phyloP scores from a whole-genome alignment of 2,113 vertebrate genomes.

The Daubentonia madagascariensis region DNA sequence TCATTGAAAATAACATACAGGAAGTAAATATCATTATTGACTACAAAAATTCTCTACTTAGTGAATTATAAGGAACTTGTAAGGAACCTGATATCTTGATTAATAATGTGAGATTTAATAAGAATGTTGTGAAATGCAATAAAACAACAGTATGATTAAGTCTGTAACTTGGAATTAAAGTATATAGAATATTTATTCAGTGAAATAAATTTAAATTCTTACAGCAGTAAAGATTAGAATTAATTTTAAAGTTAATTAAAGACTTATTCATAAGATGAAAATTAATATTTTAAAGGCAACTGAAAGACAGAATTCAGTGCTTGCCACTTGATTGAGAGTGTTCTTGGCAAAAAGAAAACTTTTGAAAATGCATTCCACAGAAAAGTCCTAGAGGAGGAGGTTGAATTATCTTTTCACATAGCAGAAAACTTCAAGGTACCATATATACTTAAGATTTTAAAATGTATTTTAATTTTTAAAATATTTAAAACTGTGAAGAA shows the following conservation, averaged over 20 bases:
- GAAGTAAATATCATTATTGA: background rate
- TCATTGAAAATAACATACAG: background rate
- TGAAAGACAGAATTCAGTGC: background rate
- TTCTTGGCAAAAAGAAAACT: background rate
- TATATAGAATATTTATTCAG: background rate
- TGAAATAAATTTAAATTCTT: background rate
- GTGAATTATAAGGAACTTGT: background rate
- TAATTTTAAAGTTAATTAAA: background rate
- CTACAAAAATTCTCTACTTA: background rate
- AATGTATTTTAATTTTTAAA: background rate
- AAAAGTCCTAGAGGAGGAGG: background rate
- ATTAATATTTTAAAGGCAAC: background rate
- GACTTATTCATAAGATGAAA: background rate
- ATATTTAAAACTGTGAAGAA: background rate
- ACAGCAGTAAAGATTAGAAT: background rate
- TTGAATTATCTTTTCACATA: background rate
- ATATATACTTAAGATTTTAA: background rate
- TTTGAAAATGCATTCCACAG: background rate
- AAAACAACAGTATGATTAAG: conserved; percentile 13
- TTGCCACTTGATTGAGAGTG: background rate
- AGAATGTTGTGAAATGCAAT: conserved; percentile 7
- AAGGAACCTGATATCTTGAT: background rate
- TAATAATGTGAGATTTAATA: background rate
- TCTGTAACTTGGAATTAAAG: background rate
- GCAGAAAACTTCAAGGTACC: background rate